Conservation (phyloP, 2,888 invertebrate species). For the Leptopilina drosophilae region DNA sequence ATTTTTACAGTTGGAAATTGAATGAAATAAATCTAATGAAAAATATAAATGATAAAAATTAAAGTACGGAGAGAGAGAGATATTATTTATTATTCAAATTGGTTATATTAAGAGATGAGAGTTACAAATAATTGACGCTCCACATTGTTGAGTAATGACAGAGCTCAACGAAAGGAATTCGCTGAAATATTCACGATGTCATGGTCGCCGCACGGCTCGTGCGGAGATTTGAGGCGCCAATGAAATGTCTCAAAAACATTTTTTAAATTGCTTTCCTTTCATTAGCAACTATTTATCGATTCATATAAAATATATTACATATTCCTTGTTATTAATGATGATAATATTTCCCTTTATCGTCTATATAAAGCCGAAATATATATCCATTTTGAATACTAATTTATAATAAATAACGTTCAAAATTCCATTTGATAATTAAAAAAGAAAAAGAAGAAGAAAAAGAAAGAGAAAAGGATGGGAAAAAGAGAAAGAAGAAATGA, state of each 20-base stretch:
- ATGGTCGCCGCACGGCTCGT: slow-evolving; percentile 25
- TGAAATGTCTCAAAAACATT: slow-evolving; percentile 18
- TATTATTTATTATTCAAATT: slow-evolving; percentile 25
- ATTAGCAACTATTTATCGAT: slow-evolving; percentile 8
- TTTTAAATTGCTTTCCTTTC: slow-evolving; percentile 6
- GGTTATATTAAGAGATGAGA: slow-evolving; percentile 17
- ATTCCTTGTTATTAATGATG: too few species aligned
- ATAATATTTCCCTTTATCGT: too few species aligned
- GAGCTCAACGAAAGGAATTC: slow-evolving; percentile 29
- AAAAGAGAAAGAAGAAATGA: too few species aligned
- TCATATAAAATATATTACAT: background rate
- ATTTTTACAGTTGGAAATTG: too few species aligned
- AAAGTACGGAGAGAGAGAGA: background rate
- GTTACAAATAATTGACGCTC: slow-evolving; percentile 27
- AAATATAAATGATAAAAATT: background rate
- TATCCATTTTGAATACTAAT: too few species aligned
- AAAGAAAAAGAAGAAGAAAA: too few species aligned
- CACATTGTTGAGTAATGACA: slow-evolving; percentile 41
- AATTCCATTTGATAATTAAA: too few species aligned
- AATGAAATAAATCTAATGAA: background rate
- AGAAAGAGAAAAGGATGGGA: too few species aligned
- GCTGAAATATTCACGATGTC: slow-evolving; percentile 35
- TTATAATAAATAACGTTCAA: too few species aligned
- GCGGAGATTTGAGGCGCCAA: background rate
- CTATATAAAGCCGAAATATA: too few species aligned